A percentile compares a stretch with the other conserved stretches of the same genome.
These are phyloP conservation scores for Fulica atra DNA, from an alignment of 2,113 vertebrate species.

Conservation along the genomic window DNA sequence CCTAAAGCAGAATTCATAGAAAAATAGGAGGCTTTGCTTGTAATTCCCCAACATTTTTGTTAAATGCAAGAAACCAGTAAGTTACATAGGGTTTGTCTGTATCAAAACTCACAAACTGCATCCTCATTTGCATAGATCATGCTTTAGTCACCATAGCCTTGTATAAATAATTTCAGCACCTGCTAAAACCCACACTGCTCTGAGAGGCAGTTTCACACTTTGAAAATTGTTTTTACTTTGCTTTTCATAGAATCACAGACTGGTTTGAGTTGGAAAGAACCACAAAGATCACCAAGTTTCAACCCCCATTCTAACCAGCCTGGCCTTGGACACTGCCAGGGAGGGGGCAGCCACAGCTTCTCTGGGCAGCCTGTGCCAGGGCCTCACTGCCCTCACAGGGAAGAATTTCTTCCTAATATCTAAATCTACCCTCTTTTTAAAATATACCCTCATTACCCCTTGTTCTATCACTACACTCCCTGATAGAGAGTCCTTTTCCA, in stretches of 20 bases:
- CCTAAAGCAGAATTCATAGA: neutral
- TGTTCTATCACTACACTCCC: too few species aligned
- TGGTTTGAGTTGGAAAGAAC: too few species aligned
- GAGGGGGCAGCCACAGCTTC: too few species aligned
- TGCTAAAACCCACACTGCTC: neutral
- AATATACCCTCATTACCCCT: too few species aligned
- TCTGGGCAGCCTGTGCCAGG: too few species aligned
- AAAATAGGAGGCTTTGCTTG: neutral
- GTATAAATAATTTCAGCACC: neutral
- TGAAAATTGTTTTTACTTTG: neutral
- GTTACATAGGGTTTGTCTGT: neutral
- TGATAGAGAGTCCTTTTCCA: too few species aligned
- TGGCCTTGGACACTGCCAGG: too few species aligned
- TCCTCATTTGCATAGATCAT: neutral
- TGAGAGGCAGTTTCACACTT: neutral
- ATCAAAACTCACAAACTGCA: neutral
- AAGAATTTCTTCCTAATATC: too few species aligned
- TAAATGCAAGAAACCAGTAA: neutral
- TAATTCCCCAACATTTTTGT: neutral
- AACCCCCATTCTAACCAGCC: too few species aligned
- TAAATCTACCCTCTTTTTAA: too few species aligned
- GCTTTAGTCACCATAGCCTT: neutral
- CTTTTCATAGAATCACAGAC: neutral
- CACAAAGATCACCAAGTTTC: too few species aligned
- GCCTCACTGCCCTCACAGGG: too few species aligned